phyloP scores from a whole-genome alignment of 2,888 invertebrate genomes.

The Eupithecia abbreviata region DNA sequence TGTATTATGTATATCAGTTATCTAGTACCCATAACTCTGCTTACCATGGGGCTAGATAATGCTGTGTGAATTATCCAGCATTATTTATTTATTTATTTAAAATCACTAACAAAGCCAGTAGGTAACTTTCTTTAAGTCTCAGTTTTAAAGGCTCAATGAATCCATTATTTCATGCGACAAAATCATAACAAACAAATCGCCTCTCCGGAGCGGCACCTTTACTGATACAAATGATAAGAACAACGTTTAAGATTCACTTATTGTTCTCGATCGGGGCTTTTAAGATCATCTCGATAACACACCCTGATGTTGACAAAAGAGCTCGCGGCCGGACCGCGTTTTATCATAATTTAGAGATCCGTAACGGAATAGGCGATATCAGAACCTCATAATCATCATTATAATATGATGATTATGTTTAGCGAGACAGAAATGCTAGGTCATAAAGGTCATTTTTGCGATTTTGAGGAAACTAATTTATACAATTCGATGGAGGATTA shows the following conservation, averaged over 20 bases:
- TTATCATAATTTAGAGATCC: constrained; percentile 70
- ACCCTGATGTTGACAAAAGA: constrained; percentile 79
- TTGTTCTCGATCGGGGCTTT: constrained; percentile 76
- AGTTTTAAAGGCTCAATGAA: background rate
- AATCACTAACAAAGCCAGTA: background rate
- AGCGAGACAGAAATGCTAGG: no score
- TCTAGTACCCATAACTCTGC: no score
- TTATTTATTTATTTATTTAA: no score
- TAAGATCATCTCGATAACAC: constrained; percentile 75
- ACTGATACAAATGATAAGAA: constrained; percentile 70
- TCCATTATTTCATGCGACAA: constrained; percentile 15
- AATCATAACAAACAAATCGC: constrained; percentile 22
- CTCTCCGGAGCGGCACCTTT: constrained; percentile 39
- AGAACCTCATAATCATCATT: background rate
- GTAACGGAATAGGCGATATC: constrained; percentile 16
- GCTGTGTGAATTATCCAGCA: no score
- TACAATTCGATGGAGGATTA: no score
- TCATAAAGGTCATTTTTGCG: no score
- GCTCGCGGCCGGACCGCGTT: constrained; percentile 63
- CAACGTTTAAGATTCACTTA: constrained; percentile 80
- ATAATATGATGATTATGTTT: no score
- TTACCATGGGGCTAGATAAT: no score
- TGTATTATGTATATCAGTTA: no score
- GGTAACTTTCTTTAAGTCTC: no score
- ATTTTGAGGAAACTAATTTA: no score